Percentiles rank a stretch among this genome's conserved stretches.
phyloP scores from a whole-genome alignment of 2,797 vertebrate genomes.

The Carcharodon carcharias region DNA sequence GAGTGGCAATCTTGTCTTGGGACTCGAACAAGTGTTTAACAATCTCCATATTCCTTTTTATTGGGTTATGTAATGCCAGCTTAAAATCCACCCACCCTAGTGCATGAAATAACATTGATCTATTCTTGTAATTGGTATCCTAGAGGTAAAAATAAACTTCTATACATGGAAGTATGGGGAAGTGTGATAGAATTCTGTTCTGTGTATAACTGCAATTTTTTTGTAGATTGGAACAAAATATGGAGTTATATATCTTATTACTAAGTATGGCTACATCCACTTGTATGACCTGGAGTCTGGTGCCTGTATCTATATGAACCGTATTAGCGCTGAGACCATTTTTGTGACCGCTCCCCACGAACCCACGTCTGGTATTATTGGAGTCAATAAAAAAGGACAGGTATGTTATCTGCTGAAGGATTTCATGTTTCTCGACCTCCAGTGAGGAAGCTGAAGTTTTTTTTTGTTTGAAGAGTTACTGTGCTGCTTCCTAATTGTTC shows the following conservation, averaged over 20 bases:
- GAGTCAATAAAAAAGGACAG: conserved; percentile 94
- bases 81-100: background rate
- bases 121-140: background rate
- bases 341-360: conserved; percentile 87
- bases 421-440: background rate
- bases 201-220: conserved; percentile 32
- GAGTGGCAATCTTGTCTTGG: background rate
- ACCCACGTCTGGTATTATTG: conserved; percentile 84
- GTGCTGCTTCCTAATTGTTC: background rate
- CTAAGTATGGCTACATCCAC: conserved; percentile 89
- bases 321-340: conserved; percentile 85
- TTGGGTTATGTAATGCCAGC: background rate
- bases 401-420: conserved; percentile 49
- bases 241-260: conserved; percentile 86
- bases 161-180: background rate
- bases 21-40: background rate
- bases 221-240: conserved; percentile 78
- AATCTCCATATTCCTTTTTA: background rate
- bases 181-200: too few relatives aligned
- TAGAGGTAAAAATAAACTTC: background rate
- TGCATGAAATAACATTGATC: background rate
- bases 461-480: background rate
- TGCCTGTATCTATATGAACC: conserved; percentile 88
- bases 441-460: background rate
- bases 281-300: conserved; percentile 87